Conservation (phyloP, 2,797 vertebrate genomes). For the Aulostomus chinensis region DNA sequence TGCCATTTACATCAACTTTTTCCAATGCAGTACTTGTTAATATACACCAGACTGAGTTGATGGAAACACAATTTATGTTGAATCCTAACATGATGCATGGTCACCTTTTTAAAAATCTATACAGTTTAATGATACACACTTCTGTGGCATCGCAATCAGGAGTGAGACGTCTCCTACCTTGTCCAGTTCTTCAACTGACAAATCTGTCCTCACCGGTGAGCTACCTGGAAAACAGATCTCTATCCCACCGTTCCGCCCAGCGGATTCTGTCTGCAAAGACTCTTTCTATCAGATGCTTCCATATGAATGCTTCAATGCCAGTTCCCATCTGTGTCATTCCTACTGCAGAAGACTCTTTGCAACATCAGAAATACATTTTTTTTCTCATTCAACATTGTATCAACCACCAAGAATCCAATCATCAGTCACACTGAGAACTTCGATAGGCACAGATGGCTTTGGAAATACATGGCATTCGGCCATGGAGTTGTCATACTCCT, state of each 20-base stretch:
- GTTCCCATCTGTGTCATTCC: constrained; percentile 26
- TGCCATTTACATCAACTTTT: no score
- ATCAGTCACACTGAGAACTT: not conserved
- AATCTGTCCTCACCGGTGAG: constrained; percentile 13
- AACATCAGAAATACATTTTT: constrained; percentile 6
- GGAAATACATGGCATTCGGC: not conserved
- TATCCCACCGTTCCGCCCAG: constrained; percentile 25
- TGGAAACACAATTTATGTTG: no score
- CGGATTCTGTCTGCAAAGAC: constrained; percentile 33
- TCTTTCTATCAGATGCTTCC: constrained; percentile 44
- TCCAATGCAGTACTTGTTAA: no score
- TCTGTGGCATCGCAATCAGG: not conserved
- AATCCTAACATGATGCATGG: no score
- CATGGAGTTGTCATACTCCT: not conserved
- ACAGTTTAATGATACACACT: no score
- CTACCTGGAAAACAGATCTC: constrained; percentile 28
- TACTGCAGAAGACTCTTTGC: constrained; percentile 13
- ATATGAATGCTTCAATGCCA: constrained; percentile 38
- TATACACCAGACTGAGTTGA: no score
- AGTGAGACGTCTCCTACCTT: constrained; percentile 22
- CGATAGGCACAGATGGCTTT: not conserved
- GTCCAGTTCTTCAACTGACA: constrained; percentile 38
- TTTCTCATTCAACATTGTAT: constrained; percentile 5
- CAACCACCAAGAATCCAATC: constrained; percentile 1
- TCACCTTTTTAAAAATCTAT: no score